Evolutionary conservation across 1,140 invertebrate species (phyloP).

Genomic region (Gonatopus flavifemur): DNA sequence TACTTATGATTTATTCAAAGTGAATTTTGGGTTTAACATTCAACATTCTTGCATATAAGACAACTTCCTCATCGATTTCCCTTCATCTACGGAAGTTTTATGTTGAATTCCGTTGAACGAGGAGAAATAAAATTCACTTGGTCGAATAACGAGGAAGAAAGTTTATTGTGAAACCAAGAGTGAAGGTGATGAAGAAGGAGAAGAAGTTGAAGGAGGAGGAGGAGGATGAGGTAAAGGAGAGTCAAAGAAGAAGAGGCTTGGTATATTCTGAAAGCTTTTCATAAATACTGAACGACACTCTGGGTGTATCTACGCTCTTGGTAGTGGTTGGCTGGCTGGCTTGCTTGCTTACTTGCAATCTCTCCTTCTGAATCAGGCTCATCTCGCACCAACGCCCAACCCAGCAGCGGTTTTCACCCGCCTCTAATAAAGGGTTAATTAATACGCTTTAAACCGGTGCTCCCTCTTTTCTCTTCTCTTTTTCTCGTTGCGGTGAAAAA

Average conservation of each 20-base stretch:
- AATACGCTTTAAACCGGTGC: slow-evolving; percentile 52
- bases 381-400: slow-evolving; percentile 43
- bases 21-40: too few species aligned
- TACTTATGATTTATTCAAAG: too few species aligned
- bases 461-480: too few species aligned
- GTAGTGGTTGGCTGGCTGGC: slow-evolving; percentile 13
- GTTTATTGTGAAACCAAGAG: slow-evolving; percentile 10
- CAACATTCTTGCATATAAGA: too few species aligned
- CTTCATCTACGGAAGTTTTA: too few species aligned
- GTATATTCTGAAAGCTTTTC: slow-evolving; percentile 45
- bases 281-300: slow-evolving; percentile 53
- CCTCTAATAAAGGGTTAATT: slow-evolving; percentile 58
- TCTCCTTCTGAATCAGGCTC: slow-evolving; percentile 45
- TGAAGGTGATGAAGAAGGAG: slow-evolving; percentile 4
- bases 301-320: slow-evolving; percentile 32
- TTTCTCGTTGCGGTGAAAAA: too few species aligned
- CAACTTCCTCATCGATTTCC: too few species aligned
- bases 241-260: slow-evolving; percentile 7
- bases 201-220: slow-evolving; percentile 10
- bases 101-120: too few species aligned
- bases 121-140: too few species aligned
- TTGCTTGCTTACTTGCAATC: not conserved
- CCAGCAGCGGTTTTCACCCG: slow-evolving; percentile 48
- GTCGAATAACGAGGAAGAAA: slow-evolving; percentile 34
- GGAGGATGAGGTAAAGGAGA: not conserved